Evolutionary conservation across 2,888 invertebrate genomes (phyloP), one percentile per base, ranked within the genome.

Genomic region (Julus scanicus): DNA sequence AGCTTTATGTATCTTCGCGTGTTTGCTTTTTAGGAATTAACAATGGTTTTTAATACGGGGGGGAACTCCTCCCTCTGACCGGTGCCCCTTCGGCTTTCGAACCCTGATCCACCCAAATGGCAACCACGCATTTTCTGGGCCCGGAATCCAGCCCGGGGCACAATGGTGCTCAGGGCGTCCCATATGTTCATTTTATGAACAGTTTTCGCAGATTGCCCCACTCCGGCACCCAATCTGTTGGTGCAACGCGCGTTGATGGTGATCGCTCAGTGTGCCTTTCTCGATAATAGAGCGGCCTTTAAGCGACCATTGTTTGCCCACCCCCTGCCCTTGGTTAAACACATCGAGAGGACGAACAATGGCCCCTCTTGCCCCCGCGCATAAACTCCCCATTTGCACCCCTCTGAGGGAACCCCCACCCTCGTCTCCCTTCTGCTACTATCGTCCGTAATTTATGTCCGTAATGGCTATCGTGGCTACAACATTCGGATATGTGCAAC

Each of bases 211-310:
- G 86, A 86, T 86, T 86, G 86, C 49, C 29, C 40, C 29, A 44
- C 44, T 48, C 84, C 39, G 37, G 84, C 84, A 37, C 57, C 57
- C 57, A 57, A 57, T 57, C 57, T 57, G 57, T 57, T 57, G 57
- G 57, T n/a, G n/a, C 57, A 57, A 13, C n/a, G 57, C 40, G 84
- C 37, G 40, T 84, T 84, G 84, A 84, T 84, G 40, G 84, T 29
- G 84, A 40, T 84, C 84, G 84, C 37, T 37, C 84, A 15, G 84
- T 84, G 84, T 84, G 84, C 9, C 5, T 17, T 84, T 29, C 40
- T 15, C 44, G 87, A 87, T 87, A 87, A 87, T 87, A 63, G 15
- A 87, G 87, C 63, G 87, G 87, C 37, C 87, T 87, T 87, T 87
- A 87, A 87, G 29, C 87, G 87, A 44, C 87, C 71, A 37, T 63